These are phyloP conservation scores for Pachypsylla venusta DNA, from an alignment of 1,140 invertebrate species.

Conservation along the genomic window DNA sequence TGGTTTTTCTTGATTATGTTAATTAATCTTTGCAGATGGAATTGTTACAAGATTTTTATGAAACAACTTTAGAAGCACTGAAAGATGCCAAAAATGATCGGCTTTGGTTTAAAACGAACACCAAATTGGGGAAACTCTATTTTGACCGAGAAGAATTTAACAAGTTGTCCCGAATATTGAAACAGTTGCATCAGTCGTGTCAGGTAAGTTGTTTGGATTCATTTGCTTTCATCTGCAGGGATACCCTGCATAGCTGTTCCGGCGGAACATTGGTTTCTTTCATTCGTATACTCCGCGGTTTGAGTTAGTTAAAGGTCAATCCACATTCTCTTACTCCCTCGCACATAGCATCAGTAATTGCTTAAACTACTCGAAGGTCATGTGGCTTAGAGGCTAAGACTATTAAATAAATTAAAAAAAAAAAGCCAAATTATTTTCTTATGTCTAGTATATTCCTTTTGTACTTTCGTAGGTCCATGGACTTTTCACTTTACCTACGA, in stretches of 20 bases:
- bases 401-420: no score
- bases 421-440: no score
- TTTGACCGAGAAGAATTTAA: slow-evolving; percentile 92
- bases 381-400: no score
- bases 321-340: no score
- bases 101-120: slow-evolving; percentile 99
- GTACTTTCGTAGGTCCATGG: no score
- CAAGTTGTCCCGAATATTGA: slow-evolving; percentile 90
- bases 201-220: slow-evolving; percentile 63
- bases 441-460: no score
- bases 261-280: neutral
- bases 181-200: slow-evolving; percentile 94
- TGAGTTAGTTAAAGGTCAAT: no score
- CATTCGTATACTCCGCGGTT: neutral
- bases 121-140: slow-evolving; percentile 96
- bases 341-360: no score
- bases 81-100: slow-evolving; percentile 99
- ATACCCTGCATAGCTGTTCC: slow-evolving; percentile 10
- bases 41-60: slow-evolving; percentile 97
- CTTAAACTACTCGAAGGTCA: no score
- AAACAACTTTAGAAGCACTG: slow-evolving; percentile 93
- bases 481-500: no score
- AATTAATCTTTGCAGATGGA: slow-evolving; percentile 70
- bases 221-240: neutral
- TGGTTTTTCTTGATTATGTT: no score